Evolutionary conservation across 2,888 invertebrate species (phyloP), one percentile per base, ranked within the genome.

Genomic region (Ophioninae sp.): DNA sequence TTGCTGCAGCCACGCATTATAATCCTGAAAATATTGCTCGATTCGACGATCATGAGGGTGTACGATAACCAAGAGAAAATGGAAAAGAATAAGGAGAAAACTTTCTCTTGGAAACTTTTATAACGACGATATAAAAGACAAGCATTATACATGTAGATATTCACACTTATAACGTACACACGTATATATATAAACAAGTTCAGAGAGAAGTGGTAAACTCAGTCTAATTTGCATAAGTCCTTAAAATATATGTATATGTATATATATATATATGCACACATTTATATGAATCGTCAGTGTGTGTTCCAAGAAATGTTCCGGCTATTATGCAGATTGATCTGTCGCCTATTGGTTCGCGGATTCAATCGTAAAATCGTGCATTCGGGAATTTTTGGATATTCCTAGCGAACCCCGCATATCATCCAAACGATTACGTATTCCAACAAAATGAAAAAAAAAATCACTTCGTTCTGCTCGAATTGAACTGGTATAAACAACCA

Each of bases 61-160:
- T 44, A 72, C 41, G 77, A 68, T 30, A 73, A 63, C 68, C 67
- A 51, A 44, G 44, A 71, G 68, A 63, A 68, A 78, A 51, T 79
- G 79, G 79, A 78, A 74, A 20, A 41, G 75, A 83, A 81, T 51
- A 78, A 84, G 67, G 63, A 61, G 82, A 86, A 85, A 84, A 87
- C 81, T 87, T 83, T 81, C 59, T 69, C 73, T 73, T 72, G 75
- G 81, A 74, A 88, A 89, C 87, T 90, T 89, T 88, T 86, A 86
- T 89, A 89, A 89, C 87, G 86, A 85, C 86, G 88, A 89, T 88
- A 90, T 90, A 89, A 90, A 88, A 89, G 87, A 88, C 87, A 85
- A 87, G 82, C 69, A 3, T 30, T 30, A 30, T 30, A 30, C 30
- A 58, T 69, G 63, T 64, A 61, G 51, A 76, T 72, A 71, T 22